phyloP scores from a whole-genome alignment of 2,797 vertebrate species.

The Rachycentron canadum region DNA sequence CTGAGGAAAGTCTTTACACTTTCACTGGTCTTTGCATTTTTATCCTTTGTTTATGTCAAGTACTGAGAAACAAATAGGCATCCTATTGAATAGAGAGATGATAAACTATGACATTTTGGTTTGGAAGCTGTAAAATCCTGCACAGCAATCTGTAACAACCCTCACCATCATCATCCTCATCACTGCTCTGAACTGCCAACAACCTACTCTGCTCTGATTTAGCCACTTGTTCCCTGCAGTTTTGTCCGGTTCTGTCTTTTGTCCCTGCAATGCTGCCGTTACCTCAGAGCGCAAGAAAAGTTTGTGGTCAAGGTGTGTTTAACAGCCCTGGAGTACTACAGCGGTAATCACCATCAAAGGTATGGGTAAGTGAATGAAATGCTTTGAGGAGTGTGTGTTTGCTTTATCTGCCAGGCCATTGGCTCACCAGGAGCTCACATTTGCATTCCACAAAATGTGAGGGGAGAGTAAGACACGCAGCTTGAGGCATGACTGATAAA shows the following conservation, averaged over 20 bases:
- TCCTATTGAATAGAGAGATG: background rate
- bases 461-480: slow-evolving; percentile 14
- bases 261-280: background rate
- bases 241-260: background rate
- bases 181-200: background rate
- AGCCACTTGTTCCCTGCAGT: background rate
- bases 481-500: slow-evolving; percentile 28
- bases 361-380: slow-evolving; percentile 49
- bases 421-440: slow-evolving; percentile 32
- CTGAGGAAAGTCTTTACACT: too few relatives aligned
- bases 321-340: background rate
- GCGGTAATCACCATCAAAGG: background rate
- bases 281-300: background rate
- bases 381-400: background rate
- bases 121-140: background rate
- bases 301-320: slow-evolving; percentile 27
- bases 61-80: background rate
- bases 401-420: slow-evolving; percentile 4
- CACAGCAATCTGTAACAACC: background rate
- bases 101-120: background rate
- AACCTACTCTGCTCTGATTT: background rate
- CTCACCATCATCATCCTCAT: background rate
- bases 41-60: too few relatives aligned
- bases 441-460: slow-evolving; percentile 43
- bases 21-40: too few relatives aligned